Base-by-base conservation (phyloP, 2,797 vertebrate genomes). In the Gobionotothen gibberifrons region DNA sequence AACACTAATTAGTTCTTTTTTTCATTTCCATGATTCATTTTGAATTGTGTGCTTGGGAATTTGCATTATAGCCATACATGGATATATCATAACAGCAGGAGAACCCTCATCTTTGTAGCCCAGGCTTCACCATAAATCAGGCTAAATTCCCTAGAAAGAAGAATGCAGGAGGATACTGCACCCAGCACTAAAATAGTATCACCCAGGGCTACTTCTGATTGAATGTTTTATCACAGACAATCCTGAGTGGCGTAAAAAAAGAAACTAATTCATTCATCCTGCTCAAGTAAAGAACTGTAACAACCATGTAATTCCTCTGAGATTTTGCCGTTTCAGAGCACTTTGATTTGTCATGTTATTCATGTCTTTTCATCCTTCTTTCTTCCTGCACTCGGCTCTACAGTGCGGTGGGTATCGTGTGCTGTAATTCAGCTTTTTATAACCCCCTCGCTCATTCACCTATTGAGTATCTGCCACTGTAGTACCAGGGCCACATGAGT, bases 181-280 rank as follows among this genome's bases (percentile, higher is more conserved):
- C 48, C 85, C 89, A 83, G 84, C 81, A 85, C 92, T 78, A 74
- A 92, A 93, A 95, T 94, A 95, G 90, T 89, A 93, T 84, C 90
- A 88, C 86, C 93, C 87, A 90, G 82, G 88, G 90, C 92, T 92
- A 92, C 74, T 82, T 89, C 85, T 90, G 82, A 91, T 84, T 89
- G 82, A 94, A 95, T 89, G 86, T 83, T 93, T 94, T 93, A 93
- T 94, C 93, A 93, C 87, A 92, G 87, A 93, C 80, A 85, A 88
- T 90, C 89, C 90, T 90, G 89, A 92, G 90, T 90, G 84, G 85
- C 68, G 78, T 74, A 87, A 90, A 89, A 87, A 91, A 90, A 91
- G 85, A 92, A 93, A 91, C 92, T 91, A 93, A 93, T 94, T 92
- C 91, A 92, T 93, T 93, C 89, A 91, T 92, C 89, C 86, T 90